A percentile compares a stretch with the other conserved stretches of the same genome.
phyloP scores from a whole-genome alignment of 2,888 invertebrate genomes.

The Leptopilina syphax region DNA sequence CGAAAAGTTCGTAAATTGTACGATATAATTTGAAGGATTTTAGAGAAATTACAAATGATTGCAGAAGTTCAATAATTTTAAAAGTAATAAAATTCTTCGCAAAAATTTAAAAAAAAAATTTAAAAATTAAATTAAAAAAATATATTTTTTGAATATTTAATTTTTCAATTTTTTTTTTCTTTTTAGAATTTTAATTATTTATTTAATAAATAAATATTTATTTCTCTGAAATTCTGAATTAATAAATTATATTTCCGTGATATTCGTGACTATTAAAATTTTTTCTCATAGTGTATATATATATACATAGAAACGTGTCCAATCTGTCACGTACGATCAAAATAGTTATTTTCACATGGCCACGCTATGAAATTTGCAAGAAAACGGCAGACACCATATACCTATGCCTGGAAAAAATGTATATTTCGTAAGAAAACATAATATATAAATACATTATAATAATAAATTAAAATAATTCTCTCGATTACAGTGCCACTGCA shows the following conservation, averaged over 20 bases:
- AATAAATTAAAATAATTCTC: slow-evolving; percentile 15
- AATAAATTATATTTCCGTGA: slow-evolving; percentile 6
- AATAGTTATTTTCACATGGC: slow-evolving; percentile 18
- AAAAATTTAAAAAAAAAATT: too few relatives aligned
- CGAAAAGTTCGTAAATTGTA: too few relatives aligned
- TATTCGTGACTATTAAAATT: slow-evolving; percentile 1
- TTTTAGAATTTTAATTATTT: too few relatives aligned
- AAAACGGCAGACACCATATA: neutral
- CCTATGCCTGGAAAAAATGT: neutral
- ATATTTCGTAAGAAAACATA: slow-evolving; percentile 17
- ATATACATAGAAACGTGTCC: neutral
- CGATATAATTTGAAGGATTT: too few relatives aligned
- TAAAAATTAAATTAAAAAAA: too few relatives aligned
- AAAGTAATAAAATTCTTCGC: too few relatives aligned
- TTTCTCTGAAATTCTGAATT: neutral
- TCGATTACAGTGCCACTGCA: neutral
- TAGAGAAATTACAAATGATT: too few relatives aligned
- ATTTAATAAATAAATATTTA: too few relatives aligned
- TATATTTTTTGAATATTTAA: too few relatives aligned
- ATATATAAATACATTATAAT: neutral
- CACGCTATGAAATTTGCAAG: slow-evolving; percentile 9
- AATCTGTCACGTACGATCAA: slow-evolving; percentile 29
- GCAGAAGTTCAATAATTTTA: too few relatives aligned
- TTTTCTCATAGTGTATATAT: neutral
- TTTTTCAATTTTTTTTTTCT: too few relatives aligned